Conservation (phyloP, 2,797 vertebrate species). For the Sebastes itinus region DNA sequence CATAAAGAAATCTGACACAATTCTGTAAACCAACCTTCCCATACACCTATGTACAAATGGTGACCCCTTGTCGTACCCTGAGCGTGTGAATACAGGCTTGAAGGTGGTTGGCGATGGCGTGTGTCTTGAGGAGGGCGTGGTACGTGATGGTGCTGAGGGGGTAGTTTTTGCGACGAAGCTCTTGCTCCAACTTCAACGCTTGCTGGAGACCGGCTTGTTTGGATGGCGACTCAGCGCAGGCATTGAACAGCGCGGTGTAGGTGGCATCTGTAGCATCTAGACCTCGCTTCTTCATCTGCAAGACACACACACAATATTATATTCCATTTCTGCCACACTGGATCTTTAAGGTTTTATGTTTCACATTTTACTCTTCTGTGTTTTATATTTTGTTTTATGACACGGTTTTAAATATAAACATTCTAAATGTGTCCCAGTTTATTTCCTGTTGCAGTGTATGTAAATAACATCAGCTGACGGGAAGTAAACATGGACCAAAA, state of each 20-base stretch:
- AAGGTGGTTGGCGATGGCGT: conserved; percentile 87
- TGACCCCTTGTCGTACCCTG: conserved; percentile 75
- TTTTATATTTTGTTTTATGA: not conserved
- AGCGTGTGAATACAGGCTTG: conserved; percentile 87
- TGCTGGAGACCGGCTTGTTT: conserved; percentile 87
- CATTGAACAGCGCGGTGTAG: conserved; percentile 95
- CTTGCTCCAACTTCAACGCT: conserved; percentile 87
- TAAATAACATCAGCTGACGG: too few relatives aligned
- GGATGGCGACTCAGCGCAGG: conserved; percentile 89
- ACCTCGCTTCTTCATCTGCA: conserved; percentile 94
- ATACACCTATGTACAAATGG: not conserved
- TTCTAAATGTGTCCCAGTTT: too few relatives aligned
- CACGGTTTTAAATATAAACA: too few relatives aligned
- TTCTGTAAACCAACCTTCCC: not conserved
- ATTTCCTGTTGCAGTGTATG: too few relatives aligned
- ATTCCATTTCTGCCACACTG: too few relatives aligned
- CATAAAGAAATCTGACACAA: not conserved
- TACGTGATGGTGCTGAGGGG: conserved; percentile 88
- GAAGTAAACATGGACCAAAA: too few relatives aligned
- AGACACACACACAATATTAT: not conserved
- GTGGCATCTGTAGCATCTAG: conserved; percentile 86
- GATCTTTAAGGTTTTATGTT: not conserved
- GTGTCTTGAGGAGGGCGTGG: conserved; percentile 90
- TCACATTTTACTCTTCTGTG: not conserved
- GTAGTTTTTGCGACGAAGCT: conserved; percentile 84